Evolutionary conservation across 2,797 vertebrate species (phyloP), one percentile per base, ranked within the genome.

Genomic region (Amblyraja radiata): DNA sequence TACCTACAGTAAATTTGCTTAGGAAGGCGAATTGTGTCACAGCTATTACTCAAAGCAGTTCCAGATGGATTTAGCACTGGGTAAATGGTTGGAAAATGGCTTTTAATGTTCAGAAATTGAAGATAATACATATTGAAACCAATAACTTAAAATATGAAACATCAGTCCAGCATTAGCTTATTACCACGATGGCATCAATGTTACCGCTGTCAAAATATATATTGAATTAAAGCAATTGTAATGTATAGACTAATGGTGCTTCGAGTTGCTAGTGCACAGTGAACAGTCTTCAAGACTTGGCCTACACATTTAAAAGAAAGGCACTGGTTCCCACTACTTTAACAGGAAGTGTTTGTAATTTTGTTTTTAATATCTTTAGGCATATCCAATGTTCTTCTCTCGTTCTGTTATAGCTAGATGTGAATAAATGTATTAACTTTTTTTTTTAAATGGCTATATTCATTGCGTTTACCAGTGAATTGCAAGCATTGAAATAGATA

Each of bases 31-130:
- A 68, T 36, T 68, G n/a, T 68, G 16, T 32, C 63, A 68, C 16
- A 88, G 84, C 63, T 68, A 58, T 92, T 92, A 92, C 73, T 73
- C 71, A 76, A 92, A 92, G 76, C 68, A 23, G 23, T 36, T 74
- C 36, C 28, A 54, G 71, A n/a, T 23, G 11, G 23, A 92, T 10
- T 92, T 92, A 71, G 90, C 65, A 92, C 39, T 92, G 90, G 71
- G 46, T 58, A 46, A 76, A 92, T 76, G 68, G 92, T 74, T 92
- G 68, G 68, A 36, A 73, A 91, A 71, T 91, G 23, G 88, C 68
- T 92, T 92, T 92, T 54, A 92, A 92, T 92, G 36, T 58, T 92
- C 71, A 92, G 36, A 92, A 76, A 76, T 76, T 23, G 13, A 76
- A 74, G 68, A 16, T 92, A 76, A 92, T 92, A 90, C 36, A 54